Conservation (phyloP, 2,797 vertebrate species). For the Halcyon smyrnensis region DNA sequence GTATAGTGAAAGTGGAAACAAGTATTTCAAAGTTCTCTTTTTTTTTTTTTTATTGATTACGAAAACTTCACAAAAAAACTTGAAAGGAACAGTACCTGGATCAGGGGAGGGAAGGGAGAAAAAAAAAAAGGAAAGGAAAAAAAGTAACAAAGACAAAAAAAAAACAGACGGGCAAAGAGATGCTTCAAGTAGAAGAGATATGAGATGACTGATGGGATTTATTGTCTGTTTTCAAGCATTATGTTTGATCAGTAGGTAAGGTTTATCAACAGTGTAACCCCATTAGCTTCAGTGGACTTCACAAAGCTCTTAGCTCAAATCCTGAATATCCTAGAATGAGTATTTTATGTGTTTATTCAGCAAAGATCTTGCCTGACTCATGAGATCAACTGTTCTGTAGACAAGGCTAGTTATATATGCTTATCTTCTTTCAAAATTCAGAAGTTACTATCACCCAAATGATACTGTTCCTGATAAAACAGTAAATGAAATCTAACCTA, state of each 20-base stretch:
- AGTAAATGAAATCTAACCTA: neutral
- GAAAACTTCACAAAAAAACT: neutral
- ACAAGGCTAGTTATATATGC: neutral
- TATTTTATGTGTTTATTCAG: no score
- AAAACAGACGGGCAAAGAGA: neutral
- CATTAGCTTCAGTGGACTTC: no score
- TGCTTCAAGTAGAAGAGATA: neutral
- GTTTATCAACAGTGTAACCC: no score
- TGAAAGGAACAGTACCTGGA: neutral
- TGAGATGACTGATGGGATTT: neutral
- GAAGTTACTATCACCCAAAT: neutral
- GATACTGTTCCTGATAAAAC: neutral
- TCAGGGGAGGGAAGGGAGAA: neutral
- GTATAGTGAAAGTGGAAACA: neutral
- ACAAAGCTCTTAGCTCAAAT: no score
- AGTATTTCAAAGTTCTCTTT: neutral
- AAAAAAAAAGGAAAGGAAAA: neutral
- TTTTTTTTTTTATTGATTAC: neutral
- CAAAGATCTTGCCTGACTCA: no score
- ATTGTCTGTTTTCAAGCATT: no score
- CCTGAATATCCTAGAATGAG: no score
- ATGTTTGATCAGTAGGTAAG: no score
- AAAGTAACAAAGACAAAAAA: no score
- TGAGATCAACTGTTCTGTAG: no score
- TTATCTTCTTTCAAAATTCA: neutral